Conservation (phyloP, 1,140 invertebrate species). For the Palaemon carinicauda region DNA sequence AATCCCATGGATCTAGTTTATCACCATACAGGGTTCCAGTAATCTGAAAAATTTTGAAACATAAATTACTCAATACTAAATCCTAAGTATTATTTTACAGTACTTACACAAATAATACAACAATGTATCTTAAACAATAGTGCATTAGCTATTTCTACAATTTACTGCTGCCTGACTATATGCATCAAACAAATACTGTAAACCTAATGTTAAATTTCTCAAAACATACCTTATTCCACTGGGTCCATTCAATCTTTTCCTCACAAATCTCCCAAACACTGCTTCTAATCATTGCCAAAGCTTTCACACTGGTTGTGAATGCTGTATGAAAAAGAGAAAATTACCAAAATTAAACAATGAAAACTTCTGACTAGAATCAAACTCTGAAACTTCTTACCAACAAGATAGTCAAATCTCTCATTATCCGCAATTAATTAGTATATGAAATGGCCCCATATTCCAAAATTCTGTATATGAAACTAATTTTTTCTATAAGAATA, state of each 20-base stretch:
- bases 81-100: not conserved
- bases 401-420: too few species aligned
- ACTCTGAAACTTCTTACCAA: too few species aligned
- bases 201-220: too few species aligned
- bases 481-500: too few species aligned
- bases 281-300: slow-evolving; percentile 27
- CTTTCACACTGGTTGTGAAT: slow-evolving; percentile 45
- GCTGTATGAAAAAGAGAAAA: slow-evolving; percentile 25
- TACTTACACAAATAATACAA: not conserved
- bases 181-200: too few species aligned
- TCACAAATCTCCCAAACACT: slow-evolving; percentile 46
- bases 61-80: not conserved
- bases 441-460: too few species aligned
- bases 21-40: slow-evolving; percentile 22
- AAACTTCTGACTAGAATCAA: not conserved
- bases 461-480: too few species aligned
- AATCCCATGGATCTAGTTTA: slow-evolving; percentile 27
- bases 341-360: not conserved
- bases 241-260: not conserved
- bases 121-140: not conserved
- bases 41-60: not conserved
- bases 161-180: not conserved
- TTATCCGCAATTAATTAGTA: too few species aligned
- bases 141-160: not conserved
- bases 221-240: slow-evolving; percentile 13